Conservation (phyloP, 2,113 vertebrate species). For the Neotragus moschatus region DNA sequence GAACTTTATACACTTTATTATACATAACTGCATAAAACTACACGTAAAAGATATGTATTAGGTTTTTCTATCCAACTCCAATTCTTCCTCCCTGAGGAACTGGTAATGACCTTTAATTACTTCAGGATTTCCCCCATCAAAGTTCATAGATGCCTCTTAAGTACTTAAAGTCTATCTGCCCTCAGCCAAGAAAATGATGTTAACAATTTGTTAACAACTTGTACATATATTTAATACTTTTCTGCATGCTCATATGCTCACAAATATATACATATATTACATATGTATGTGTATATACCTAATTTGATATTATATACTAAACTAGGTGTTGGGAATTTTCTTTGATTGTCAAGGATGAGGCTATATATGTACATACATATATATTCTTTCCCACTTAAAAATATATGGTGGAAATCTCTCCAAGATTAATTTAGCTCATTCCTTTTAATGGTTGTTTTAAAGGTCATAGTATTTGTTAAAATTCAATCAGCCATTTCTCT, state of each 20-base stretch:
- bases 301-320: neutral
- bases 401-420: neutral
- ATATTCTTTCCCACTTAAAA: neutral
- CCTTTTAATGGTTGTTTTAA: neutral
- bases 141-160: neutral
- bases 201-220: neutral
- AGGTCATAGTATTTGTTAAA: neutral
- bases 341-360: conserved; percentile 20
- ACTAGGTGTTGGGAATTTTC: neutral
- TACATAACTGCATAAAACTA: neutral
- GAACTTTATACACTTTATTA: neutral
- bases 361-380: neutral
- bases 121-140: neutral
- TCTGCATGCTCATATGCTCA: neutral
- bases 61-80: neutral
- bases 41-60: neutral
- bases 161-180: neutral
- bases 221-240: neutral
- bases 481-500: neutral
- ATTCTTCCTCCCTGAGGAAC: neutral
- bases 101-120: neutral
- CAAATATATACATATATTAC: neutral
- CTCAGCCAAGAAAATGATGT: neutral
- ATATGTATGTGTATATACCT: neutral
- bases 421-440: neutral